Evolutionary conservation across 2,888 invertebrate species (phyloP), one percentile per base, ranked within the genome.

Genomic region (Colletes collaris): DNA sequence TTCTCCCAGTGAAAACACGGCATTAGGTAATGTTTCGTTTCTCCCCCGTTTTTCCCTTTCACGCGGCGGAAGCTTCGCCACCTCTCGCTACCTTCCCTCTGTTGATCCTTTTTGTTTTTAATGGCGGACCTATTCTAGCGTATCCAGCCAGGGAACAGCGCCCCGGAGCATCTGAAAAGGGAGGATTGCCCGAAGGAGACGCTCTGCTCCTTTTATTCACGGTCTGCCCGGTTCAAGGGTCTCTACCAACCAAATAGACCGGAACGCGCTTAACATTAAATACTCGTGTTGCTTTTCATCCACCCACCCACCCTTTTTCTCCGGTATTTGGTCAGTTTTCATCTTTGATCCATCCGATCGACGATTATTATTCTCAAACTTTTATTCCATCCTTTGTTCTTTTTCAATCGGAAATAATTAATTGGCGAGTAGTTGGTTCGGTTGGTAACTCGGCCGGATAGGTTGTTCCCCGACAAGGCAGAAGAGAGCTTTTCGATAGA

Each of bases 1-100:
- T 62, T 76, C 68, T 76, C 53, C 11, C 77, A 49, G 69, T 78
- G 85, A 85, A 85, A 85, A 85, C 80, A 75, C 78, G 66, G 73
- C 81, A 71, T 83, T 83, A 82, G 83, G 76, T 85, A 85, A 80
- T 83, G 79, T 85, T 80, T 74, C 83, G 80, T 72, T 77, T 72
- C 81, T 59, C 50, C 58, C 27, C 55, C 56, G 8, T 27, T 19
- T 10, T 60, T 63, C 74, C 46, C 69, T 63, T 59, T 69, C 60
- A 16, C 76, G 37, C 46, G 59, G 35, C 74, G 70, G 55, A 70
- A 72, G 40, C 70, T 64, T 40, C 64, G 70, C 68, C 81, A 53
- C 71, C 60, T 76, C 55, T 65, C 60, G 46, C 65, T n/a, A 11
- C 50, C 49, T 13, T 37, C 64, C 46, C 53, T n/a, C 53, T 49